Percentiles rank a stretch among this genome's conserved stretches.
Conservation (phyloP, 1,140 invertebrate genomes). For the Microvelia longipes region DNA sequence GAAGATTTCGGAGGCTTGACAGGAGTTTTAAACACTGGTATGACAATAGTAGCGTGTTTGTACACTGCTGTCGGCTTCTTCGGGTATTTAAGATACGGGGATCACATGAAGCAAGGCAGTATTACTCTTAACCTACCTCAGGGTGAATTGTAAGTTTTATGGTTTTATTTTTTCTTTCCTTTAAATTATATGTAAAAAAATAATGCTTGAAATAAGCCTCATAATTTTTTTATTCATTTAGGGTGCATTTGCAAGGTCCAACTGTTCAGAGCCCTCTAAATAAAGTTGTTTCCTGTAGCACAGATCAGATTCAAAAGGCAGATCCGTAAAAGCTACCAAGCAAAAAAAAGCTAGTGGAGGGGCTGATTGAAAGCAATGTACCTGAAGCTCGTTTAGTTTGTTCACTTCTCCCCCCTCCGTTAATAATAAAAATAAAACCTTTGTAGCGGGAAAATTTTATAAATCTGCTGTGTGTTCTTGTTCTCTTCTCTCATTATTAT, state of each 20-base stretch:
- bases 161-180: neutral
- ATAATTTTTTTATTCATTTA: neutral
- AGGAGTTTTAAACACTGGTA: slow-evolving; percentile 74
- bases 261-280: too few relatives aligned
- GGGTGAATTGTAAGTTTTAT: slow-evolving; percentile 47
- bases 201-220: neutral
- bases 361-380: too few relatives aligned
- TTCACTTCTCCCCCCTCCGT: too few relatives aligned
- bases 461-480: too few relatives aligned
- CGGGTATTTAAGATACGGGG: slow-evolving; percentile 78
- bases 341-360: too few relatives aligned
- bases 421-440: too few relatives aligned
- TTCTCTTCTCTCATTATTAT: too few relatives aligned
- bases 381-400: too few relatives aligned
- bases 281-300: too few relatives aligned
- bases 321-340: too few relatives aligned
- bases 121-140: slow-evolving; percentile 69
- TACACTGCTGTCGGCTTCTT: slow-evolving; percentile 80
- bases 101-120: slow-evolving; percentile 50
- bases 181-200: neutral
- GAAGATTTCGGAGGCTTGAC: slow-evolving; percentile 64
- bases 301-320: too few relatives aligned
- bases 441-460: too few relatives aligned
- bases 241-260: neutral
- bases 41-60: slow-evolving; percentile 65